Evolutionary conservation across 2,888 invertebrate species (phyloP).

Genomic region (Drosophila gaucha): DNA sequence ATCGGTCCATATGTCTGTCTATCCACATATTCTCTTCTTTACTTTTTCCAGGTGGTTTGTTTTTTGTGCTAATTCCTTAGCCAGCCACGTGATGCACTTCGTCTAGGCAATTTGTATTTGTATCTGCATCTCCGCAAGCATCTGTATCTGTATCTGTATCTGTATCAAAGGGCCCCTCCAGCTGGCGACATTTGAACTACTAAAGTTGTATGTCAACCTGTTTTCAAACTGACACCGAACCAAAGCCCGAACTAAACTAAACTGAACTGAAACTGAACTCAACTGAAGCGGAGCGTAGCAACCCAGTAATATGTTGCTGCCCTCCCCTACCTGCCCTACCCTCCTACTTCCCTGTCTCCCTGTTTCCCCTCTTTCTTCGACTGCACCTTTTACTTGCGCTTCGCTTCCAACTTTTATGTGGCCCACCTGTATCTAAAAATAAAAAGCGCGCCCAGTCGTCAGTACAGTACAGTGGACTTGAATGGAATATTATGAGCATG

Average conservation of each 20-base stretch:
- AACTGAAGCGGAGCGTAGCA: conserved; percentile 30
- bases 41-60: conserved; percentile 16
- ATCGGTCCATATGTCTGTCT: background rate
- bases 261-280: conserved; percentile 20
- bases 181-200: conserved; percentile 65
- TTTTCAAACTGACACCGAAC: conserved; percentile 51
- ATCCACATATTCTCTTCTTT: conserved; percentile 1
- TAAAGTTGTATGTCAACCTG: conserved; percentile 68
- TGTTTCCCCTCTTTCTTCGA: background rate
- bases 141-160: conserved; percentile 6
- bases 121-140: background rate
- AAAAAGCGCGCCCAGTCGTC: conserved; percentile 14
- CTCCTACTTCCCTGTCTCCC: background rate
- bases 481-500: no score
- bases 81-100: conserved; percentile 27
- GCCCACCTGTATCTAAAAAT: conserved; percentile 57
- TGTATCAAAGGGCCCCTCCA: conserved; percentile 10
- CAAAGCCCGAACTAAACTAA: conserved; percentile 8
- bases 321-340: background rate
- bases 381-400: conserved; percentile 14
- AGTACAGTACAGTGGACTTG: conserved; percentile 17
- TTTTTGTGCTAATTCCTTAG: conserved; percentile 29
- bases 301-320: conserved; percentile 31
- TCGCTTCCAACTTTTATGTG: conserved; percentile 16
- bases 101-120: conserved; percentile 35